Base-by-base conservation (phyloP, 1,140 invertebrate species). In the Drosophila nasuta region DNA sequence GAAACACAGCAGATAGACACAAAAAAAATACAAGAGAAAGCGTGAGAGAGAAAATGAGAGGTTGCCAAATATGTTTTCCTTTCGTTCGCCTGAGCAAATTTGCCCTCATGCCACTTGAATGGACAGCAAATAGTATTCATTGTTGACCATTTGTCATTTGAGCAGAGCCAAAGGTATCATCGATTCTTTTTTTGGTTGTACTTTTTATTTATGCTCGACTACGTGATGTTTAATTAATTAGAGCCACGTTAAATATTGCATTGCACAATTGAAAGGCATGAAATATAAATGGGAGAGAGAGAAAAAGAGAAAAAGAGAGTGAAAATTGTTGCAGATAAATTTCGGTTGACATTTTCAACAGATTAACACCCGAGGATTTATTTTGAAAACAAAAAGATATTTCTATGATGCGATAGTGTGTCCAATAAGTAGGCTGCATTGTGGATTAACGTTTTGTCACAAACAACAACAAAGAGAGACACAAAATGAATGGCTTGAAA, bases 141-240 rank as follows among this genome's bases (percentile, higher is more conserved):
- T 30, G 66, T 68, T 68, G 66, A 58, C 77, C 74, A 72, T 72
- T 74, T 63, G 52, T 63, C 66, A 75, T 63, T 70, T 72, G 74
- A 60, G 33, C 56, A 54, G 46, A 10, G 35, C 13, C 28, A 17
- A 51, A 70, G 51, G 28, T 64, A 54, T 30, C 51, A 66, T 62
- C 63, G 45, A 59, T 75, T 57, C 4, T 25, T 25, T 25, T 25
- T 20, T 17, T 25, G 20, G 20, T 25, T 25, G 20, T 25, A 25
- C 20, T 25, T 59, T 65, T 70, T 60, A 52, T 57, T 64, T 64
- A 70, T 64, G 72, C 72, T 58, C 17, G 49, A 70, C 58, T 67
- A 76, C 82, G 77, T 80, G 77, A 88, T 87, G 83, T 88, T 80
- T 87, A 83, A 87, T 87, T 87, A 87, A 88, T 87, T 79, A 88